These are phyloP conservation scores for Pseudanteris insignis DNA, from an alignment of 2,888 invertebrate species.

Conservation along the genomic window DNA sequence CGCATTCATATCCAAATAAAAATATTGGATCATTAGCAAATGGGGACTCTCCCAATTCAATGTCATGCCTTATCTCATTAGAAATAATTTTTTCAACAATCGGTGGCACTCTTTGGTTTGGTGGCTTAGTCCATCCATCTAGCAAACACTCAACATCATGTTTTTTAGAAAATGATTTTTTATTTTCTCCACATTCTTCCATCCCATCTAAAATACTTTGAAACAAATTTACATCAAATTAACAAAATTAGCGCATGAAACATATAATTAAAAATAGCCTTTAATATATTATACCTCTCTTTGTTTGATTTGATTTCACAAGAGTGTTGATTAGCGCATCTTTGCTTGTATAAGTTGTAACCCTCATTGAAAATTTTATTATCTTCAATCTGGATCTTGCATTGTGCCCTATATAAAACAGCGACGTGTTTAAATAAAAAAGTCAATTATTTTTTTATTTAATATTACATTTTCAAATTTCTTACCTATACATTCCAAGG, in stretches of 20 bases:
- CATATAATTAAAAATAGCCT: too few species aligned
- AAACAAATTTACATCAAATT: too few species aligned
- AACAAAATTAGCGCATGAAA: too few species aligned
- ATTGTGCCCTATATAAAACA: too few species aligned
- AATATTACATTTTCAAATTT: too few species aligned
- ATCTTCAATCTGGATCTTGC: too few species aligned
- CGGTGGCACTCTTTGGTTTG: constrained; percentile 53
- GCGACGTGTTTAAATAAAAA: too few species aligned
- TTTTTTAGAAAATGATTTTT: background rate
- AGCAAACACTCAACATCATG: constrained; percentile 52
- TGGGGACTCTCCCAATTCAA: constrained; percentile 36
- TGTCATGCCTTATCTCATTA: constrained; percentile 39
- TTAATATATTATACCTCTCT: too few species aligned
- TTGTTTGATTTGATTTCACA: constrained; percentile 17
- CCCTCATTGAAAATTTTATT: constrained; percentile 55
- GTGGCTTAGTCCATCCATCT: constrained; percentile 55
- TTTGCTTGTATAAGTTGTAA: constrained; percentile 51
- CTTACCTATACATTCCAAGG: constrained; percentile 68
- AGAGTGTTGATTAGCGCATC: constrained; percentile 15
- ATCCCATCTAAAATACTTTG: too few species aligned
- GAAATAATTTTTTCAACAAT: constrained; percentile 52
- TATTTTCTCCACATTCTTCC: background rate
- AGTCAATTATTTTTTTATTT: too few species aligned
- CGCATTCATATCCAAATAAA: constrained; percentile 45
- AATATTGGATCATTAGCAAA: constrained; percentile 45